Evolutionary conservation across 2,888 invertebrate species (phyloP).

Genomic region (Pseudococcus longispinus): DNA sequence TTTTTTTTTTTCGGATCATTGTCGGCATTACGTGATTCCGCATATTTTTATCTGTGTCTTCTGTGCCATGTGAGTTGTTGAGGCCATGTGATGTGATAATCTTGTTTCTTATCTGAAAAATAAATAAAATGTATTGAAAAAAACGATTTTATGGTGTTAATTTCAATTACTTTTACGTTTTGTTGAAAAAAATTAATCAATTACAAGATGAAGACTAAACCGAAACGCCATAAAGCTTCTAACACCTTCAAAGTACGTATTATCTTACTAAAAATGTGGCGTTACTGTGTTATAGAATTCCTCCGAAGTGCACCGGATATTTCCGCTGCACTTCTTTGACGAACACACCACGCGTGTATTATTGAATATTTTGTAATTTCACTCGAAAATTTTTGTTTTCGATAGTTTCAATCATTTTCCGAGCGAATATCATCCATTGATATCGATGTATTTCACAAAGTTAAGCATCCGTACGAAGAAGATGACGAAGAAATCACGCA

Average conservation of each 20-base stretch:
- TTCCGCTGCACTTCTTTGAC: not conserved
- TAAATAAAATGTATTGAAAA: too few relatives aligned
- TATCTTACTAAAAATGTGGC: constrained; percentile 22
- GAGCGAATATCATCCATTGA: constrained; percentile 86
- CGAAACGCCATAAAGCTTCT: constrained; percentile 74
- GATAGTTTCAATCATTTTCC: constrained; percentile 85
- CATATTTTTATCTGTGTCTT: not conserved
- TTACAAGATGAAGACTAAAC: constrained; percentile 72
- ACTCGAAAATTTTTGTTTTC: constrained; percentile 59
- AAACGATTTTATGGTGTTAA: too few relatives aligned
- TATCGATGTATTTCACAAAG: constrained; percentile 84
- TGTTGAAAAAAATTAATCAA: not conserved
- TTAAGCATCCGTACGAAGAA: constrained; percentile 76
- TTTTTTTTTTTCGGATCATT: too few relatives aligned
- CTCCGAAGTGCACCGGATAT: not conserved
- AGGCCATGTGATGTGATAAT: not conserved
- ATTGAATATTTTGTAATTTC: constrained; percentile 47
- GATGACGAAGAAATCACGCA: constrained; percentile 75
- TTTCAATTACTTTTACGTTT: not conserved
- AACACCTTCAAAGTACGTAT: constrained; percentile 78
- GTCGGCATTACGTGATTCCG: not conserved
- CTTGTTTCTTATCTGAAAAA: too few relatives aligned
- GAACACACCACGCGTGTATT: not conserved
- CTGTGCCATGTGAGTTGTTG: not conserved
- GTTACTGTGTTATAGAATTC: not conserved